Base-by-base conservation (phyloP, 2,797 vertebrate species). In the Anabacerthia variegaticeps region DNA sequence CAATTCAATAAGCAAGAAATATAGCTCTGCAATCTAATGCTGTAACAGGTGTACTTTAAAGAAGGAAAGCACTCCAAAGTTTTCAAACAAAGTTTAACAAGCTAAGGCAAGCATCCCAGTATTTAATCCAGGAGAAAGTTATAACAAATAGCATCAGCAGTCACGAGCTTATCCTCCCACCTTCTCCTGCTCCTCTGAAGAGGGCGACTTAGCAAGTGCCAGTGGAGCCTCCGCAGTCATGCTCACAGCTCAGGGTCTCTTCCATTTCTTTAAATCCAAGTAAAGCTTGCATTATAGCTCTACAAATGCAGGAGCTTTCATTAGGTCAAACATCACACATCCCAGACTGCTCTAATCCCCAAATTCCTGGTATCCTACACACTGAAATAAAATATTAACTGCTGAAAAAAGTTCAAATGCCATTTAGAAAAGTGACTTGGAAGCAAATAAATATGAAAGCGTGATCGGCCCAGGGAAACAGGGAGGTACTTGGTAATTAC, bases 131-230 rank as follows among this genome's bases (percentile, higher is more conserved):
- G n/a, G 44, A 71, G n/a, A 83, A 84, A 79, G 78, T 55, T 75
- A 16, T 16, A 89, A 88, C 74, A 89, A 94, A 91, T 11, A 81
- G 48, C 85, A 85, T 36, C 91, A 89, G 74, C 83, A 92, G 78
- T 89, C 96, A 92, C 32, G 10, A 91, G 91, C 52, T 94, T 55
- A 89, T 84, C 79, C 92, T 92, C 95, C 92, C 88, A 95, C 89
- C 79, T 94, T 89, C 88, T 91, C 71, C 65, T 37, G 72, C 87
- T 91, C 63, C 84, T 85, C 74, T 10, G 18, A 91, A 82, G 52
- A 83, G 69, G 85, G 67, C 1, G 7, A 71, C 55, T 88, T 82
- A 73, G 49, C 76, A 81, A 81, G 49, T n/a, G 76, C 44, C 62
- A 58, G 36, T 0, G 21, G 62, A 91, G 81, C 72, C 75, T 84